Conservation (phyloP, 2,113 vertebrate species). For the Lepus americanus region DNA sequence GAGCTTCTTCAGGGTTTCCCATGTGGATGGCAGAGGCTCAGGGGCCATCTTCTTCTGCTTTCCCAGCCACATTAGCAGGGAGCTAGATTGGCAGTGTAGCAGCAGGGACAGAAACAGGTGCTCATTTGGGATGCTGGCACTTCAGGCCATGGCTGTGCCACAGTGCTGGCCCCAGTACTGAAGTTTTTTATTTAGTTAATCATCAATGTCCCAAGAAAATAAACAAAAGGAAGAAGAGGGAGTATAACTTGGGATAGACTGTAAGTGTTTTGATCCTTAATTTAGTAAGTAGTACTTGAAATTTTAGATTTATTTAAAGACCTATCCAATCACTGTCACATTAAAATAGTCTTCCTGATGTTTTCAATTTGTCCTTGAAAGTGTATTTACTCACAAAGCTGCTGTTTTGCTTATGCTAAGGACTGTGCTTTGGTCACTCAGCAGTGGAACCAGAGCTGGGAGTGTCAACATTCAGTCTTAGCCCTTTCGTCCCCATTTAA, state of each 20-base stretch:
- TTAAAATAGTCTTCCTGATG: neutral
- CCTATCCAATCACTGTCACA: neutral
- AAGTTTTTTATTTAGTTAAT: neutral
- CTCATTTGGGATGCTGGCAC: no score
- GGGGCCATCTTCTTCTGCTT: no score
- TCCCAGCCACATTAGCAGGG: no score
- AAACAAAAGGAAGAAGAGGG: neutral
- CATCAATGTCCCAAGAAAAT: neutral
- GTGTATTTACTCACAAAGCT: no score
- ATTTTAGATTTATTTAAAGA: neutral
- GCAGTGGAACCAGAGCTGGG: neutral
- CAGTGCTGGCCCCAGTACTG: no score
- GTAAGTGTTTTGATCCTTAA: neutral
- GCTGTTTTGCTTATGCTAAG: neutral
- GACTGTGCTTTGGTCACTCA: neutral
- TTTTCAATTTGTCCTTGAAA: neutral
- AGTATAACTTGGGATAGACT: rapidly evolving
- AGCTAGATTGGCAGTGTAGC: no score
- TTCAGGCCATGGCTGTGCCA: no score
- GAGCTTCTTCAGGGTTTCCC: no score
- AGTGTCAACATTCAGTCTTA: neutral
- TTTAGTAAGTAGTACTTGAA: neutral
- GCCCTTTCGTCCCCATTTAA: neutral
- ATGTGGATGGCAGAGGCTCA: no score
- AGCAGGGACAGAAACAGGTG: no score